Base-by-base conservation (phyloP, 2,797 vertebrate genomes). In the Acanthiza pusilla region DNA sequence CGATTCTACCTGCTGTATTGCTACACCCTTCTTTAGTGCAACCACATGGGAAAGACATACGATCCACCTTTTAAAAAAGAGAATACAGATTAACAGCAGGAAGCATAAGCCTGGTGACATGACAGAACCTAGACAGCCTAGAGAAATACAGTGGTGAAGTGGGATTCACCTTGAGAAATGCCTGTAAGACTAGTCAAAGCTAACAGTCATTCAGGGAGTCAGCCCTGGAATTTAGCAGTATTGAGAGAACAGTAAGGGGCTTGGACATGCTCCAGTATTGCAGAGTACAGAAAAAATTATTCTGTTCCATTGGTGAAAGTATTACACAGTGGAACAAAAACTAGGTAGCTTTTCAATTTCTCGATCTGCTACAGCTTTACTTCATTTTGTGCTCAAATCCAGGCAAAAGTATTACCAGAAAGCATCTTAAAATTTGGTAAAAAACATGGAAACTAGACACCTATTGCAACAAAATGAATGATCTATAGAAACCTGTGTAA, bases 1-100 rank as follows among this genome's bases (percentile, higher is more conserved):
- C 99, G 88, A 99, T 99, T 96, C 99, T 98, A 84, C 99, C 99
- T 10, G 99, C 98, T 40, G 99, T 98, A 96, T 99, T 99, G 97
- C 98, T 99, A 97, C 99, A 99, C 95, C 99, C 99, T 96, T 99
- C 99, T 97, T 99, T 99, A 89, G 99, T 99, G 97, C 99, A 99
- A 97, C 99, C 99, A 19, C 99, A 99, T 2, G 99, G 99, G 96
- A 99, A 99, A 66, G 99, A 99, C 99, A 99, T 99, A 42, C 99
- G 99, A 98, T 99, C 99, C 98, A 99, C 99, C 99, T 99, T 93
- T 89, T 83, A 61, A 92, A 96, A 91, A 93, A 97, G 70, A 97
- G 91, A 97, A 94, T 40, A 97, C 60, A 92, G 85, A 92, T 98
- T 97, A 98, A 96, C 51, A 62, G 65, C 7, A 42, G 0, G 32